Percentiles rank a stretch among this genome's conserved stretches.
Conservation (phyloP, 2,113 vertebrate species). For the Candoia aspera region DNA sequence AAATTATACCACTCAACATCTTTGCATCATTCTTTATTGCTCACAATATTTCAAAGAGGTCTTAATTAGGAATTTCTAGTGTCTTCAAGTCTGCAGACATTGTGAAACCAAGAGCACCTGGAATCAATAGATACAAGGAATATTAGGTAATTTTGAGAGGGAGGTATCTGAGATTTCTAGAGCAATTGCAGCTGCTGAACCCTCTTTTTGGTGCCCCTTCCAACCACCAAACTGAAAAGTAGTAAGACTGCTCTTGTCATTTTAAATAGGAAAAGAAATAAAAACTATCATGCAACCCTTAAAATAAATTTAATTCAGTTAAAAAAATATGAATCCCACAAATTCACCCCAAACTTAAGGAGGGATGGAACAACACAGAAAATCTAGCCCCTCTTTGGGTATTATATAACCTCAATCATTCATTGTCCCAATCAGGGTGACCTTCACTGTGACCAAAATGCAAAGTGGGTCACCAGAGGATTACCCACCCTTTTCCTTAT, state of each 20-base stretch:
- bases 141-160: conserved; percentile 8
- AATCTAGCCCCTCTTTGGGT: not conserved
- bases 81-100: conserved; percentile 18
- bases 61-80: conserved; percentile 35
- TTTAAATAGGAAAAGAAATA: not conserved
- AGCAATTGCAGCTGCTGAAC: not conserved
- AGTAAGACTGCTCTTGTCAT: not conserved
- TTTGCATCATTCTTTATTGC: conserved; percentile 18
- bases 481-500: not conserved
- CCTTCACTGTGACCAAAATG: not conserved
- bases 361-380: not conserved
- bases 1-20: conserved; percentile 29
- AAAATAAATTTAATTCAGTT: not conserved
- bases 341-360: not conserved
- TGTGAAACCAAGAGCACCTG: conserved; percentile 16
- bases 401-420: not conserved
- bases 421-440: not conserved
- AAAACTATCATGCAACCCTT: not conserved
- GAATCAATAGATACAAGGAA: not conserved
- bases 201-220: not conserved
- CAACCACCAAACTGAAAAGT: not conserved
- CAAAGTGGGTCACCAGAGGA: not conserved
- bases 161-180: not conserved
- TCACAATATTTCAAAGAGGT: conserved; percentile 26
- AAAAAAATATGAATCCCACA: not conserved